Evolutionary conservation across 2,888 invertebrate genomes (phyloP).

Genomic region (Chromoteleia sp.): DNA sequence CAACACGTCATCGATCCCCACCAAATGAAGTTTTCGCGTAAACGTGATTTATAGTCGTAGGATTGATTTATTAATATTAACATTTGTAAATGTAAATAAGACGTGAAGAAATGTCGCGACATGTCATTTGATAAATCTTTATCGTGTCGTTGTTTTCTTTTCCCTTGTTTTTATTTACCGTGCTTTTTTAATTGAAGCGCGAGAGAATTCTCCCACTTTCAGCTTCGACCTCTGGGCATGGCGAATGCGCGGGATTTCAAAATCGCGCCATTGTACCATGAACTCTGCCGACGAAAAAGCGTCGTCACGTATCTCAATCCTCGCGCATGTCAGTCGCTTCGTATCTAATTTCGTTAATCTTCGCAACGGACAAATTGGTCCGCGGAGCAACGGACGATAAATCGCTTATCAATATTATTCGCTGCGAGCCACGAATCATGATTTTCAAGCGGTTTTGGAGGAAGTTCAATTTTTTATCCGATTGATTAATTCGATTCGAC

Average conservation of each 20-base stretch:
- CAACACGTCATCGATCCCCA: slow-evolving; percentile 34
- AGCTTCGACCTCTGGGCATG: no score
- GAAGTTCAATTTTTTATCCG: no score
- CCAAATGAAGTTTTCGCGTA: slow-evolving; percentile 43
- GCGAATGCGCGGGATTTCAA: slow-evolving; percentile 21
- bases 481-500: no score
- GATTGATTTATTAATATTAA: no score
- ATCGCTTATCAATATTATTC: slow-evolving; percentile 12
- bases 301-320: not conserved
- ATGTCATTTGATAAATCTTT: slow-evolving; percentile 62
- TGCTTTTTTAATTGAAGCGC: no score
- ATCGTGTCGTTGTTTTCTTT: slow-evolving; percentile 14
- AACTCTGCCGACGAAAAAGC: slow-evolving; percentile 1
- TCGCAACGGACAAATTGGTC: slow-evolving; percentile 29
- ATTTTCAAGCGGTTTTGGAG: no score
- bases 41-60: slow-evolving; percentile 67
- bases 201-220: no score
- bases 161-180: not conserved
- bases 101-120: slow-evolving; percentile 65
- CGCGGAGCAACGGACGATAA: slow-evolving; percentile 48
- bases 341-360: slow-evolving; percentile 50
- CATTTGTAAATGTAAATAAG: slow-evolving; percentile 72
- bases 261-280: slow-evolving; percentile 24
- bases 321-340: slow-evolving; percentile 7
- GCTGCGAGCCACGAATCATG: no score